Percentiles rank a stretch among this genome's conserved stretches.
These are phyloP conservation scores for Platysternon megacephalum DNA, from an alignment of 2,113 vertebrate genomes.

Conservation along the genomic window DNA sequence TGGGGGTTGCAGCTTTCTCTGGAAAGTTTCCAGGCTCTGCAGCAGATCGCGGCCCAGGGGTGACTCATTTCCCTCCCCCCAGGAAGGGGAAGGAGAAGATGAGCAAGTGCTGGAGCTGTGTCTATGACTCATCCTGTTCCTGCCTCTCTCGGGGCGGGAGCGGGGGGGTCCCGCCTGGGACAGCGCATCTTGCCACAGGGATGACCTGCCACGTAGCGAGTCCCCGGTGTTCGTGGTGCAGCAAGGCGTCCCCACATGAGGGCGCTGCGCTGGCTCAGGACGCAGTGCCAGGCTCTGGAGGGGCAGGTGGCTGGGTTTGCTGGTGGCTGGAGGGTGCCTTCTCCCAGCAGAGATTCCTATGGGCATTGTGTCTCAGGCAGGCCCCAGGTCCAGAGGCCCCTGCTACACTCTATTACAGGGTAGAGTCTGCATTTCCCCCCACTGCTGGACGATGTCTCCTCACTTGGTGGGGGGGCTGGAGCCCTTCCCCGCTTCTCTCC, in stretches of 20 bases:
- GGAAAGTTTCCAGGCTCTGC: background rate
- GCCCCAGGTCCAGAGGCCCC: too few relatives aligned
- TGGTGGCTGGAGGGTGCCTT: too few relatives aligned
- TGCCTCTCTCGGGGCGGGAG: background rate
- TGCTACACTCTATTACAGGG: background rate
- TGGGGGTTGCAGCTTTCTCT: background rate
- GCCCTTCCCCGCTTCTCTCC: background rate
- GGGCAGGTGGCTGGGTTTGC: too few relatives aligned
- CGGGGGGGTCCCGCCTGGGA: background rate
- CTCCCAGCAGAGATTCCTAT: background rate
- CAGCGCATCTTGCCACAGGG: background rate
- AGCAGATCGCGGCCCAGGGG: background rate
- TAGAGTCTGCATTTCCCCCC: background rate
- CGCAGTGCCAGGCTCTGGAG: too few relatives aligned
- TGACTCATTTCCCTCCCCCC: background rate
- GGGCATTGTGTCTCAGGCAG: background rate
- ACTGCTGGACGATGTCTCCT: background rate
- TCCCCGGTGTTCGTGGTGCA: background rate
- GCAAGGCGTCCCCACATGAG: background rate
- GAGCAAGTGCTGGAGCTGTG: background rate
- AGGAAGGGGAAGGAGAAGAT: background rate
- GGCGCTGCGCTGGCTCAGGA: background rate
- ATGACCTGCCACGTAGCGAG: background rate
- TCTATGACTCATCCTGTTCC: background rate
- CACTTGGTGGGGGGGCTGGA: too few relatives aligned